A percentile compares a stretch with the other conserved stretches of the same genome.
These are phyloP conservation scores for Megaceryle alcyon DNA, from an alignment of 2,797 vertebrate species.

Conservation along the genomic window DNA sequence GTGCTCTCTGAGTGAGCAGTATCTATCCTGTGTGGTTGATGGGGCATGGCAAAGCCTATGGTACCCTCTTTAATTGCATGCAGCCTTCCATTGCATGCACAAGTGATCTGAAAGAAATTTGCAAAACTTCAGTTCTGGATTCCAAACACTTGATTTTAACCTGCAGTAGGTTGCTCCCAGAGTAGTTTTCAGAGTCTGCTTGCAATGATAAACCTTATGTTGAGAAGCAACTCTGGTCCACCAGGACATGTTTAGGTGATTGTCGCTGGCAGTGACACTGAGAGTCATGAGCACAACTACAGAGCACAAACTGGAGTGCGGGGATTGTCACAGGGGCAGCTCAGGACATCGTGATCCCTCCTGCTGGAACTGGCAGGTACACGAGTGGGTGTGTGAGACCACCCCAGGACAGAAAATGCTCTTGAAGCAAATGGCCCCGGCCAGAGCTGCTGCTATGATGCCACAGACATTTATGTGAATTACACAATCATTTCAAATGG, in stretches of 20 bases:
- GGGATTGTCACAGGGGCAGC: not conserved
- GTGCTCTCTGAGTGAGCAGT: not conserved
- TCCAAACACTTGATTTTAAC: not conserved
- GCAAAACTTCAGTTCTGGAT: not conserved
- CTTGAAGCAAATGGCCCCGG: not conserved
- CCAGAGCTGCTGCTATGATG: not conserved
- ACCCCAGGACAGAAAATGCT: not conserved
- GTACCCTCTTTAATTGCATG: not conserved
- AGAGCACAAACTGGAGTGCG: accelerated
- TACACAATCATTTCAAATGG: not conserved
- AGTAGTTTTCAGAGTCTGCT: not conserved
- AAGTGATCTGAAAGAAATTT: not conserved
- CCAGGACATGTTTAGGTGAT: not conserved
- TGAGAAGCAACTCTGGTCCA: not conserved
- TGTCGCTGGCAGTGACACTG: not conserved
- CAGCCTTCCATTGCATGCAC: not conserved
- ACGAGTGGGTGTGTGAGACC: not conserved
- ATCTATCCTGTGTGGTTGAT: not conserved
- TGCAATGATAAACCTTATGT: accelerated
- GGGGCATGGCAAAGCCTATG: not conserved
- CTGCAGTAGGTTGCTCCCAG: not conserved
- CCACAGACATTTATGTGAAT: not conserved
- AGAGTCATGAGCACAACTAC: not conserved
- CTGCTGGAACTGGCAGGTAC: not conserved
- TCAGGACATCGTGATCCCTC: not conserved